phyloP scores from a whole-genome alignment of 2,113 vertebrate species.

The Thunnus thynnus region DNA sequence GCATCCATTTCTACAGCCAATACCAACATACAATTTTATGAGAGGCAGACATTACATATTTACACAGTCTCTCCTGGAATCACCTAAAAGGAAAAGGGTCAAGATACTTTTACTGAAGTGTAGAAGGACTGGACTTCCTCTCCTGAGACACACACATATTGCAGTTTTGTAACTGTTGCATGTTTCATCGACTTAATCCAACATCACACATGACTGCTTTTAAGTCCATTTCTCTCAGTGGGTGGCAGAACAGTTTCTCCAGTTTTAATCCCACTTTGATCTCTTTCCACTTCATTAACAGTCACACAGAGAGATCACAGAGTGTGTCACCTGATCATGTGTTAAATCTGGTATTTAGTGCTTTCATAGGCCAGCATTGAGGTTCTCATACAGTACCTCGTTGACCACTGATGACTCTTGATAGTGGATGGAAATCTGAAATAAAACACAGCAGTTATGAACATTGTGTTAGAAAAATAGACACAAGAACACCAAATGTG shows the following conservation, averaged over 20 bases:
- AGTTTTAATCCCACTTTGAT: conserved; percentile 53
- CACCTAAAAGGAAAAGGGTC: too few species aligned
- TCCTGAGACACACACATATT: too few species aligned
- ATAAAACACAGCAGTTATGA: background rate
- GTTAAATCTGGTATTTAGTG: background rate
- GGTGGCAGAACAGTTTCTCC: conserved; percentile 27
- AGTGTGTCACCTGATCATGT: conserved; percentile 38
- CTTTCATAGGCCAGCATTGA: background rate
- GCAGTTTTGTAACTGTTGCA: background rate
- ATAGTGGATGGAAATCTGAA: background rate
- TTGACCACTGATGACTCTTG: background rate
- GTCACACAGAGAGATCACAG: conserved; percentile 11
- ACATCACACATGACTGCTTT: conserved; percentile 41
- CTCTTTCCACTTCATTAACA: conserved; percentile 43
- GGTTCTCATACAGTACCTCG: background rate
- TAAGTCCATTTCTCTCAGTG: conserved; percentile 40
- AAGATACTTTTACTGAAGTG: too few species aligned
- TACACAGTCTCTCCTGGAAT: too few species aligned
- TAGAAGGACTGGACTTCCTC: too few species aligned
- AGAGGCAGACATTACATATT: too few species aligned
- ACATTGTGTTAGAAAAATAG: conserved; percentile 2
- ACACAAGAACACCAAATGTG: conserved; percentile 15
- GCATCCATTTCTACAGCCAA: too few species aligned
- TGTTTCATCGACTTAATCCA: conserved; percentile 21
- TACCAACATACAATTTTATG: too few species aligned